phyloP scores from a whole-genome alignment of 1,140 invertebrate genomes.

The Monochamus saltuarius region DNA sequence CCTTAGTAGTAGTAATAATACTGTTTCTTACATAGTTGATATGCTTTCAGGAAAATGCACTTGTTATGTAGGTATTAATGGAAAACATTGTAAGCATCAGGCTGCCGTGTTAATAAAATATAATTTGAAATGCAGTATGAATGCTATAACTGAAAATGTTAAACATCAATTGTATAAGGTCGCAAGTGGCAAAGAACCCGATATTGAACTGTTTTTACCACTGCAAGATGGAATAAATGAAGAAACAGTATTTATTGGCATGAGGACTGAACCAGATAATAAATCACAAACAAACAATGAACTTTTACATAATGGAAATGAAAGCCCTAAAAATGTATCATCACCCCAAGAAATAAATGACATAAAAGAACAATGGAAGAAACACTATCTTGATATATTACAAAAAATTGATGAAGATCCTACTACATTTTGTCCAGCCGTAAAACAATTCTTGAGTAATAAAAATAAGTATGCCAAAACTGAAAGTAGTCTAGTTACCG shows the following conservation, averaged over 20 bases:
- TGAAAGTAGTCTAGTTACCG: too few species aligned
- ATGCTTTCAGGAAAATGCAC: conserved; percentile 6
- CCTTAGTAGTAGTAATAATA: too few species aligned
- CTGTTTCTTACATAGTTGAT: too few species aligned
- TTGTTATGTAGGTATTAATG: neutral
- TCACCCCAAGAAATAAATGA: conserved; percentile 2
- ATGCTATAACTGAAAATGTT: neutral
- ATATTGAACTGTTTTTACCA: too few species aligned
- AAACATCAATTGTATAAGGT: too few species aligned
- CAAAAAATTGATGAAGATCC: conserved; percentile 7
- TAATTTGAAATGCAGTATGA: neutral
- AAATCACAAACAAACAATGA: too few species aligned
- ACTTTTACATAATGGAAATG: too few species aligned
- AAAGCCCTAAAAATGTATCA: neutral
- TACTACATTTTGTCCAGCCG: neutral
- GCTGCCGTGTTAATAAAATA: neutral
- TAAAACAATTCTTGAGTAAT: neutral
- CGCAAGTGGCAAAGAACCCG: too few species aligned
- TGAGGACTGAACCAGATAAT: too few species aligned
- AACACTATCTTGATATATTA: neutral
- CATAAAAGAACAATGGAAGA: conserved; percentile 1
- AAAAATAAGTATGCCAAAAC: neutral
- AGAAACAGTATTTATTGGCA: too few species aligned
- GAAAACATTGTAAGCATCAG: conserved; percentile 7
- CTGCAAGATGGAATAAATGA: too few species aligned